Evolutionary conservation across 2,113 vertebrate species (phyloP).

Genomic region (Pholis gunnellus): DNA sequence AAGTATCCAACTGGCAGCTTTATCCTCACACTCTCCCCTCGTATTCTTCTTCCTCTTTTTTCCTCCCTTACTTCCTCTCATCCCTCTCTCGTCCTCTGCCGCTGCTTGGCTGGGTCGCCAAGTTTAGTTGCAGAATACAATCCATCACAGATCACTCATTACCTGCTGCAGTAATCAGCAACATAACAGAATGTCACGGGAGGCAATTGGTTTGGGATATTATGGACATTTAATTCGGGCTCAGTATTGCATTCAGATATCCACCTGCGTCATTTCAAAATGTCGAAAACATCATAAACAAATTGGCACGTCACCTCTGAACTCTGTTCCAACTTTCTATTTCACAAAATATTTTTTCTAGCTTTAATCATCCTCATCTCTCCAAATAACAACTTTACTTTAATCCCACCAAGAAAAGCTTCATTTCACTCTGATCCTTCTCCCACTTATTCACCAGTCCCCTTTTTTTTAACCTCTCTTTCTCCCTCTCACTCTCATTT

Average conservation of each 20-base stretch:
- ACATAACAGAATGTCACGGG: constrained; percentile 12
- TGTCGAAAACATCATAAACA: constrained; percentile 5
- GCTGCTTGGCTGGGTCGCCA: not conserved
- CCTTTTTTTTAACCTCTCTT: constrained; percentile 4
- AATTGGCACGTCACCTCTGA: not conserved
- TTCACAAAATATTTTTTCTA: not conserved
- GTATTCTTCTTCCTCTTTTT: not conserved
- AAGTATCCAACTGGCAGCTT: not conserved
- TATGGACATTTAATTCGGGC: constrained; percentile 28
- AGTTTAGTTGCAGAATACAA: constrained; percentile 52
- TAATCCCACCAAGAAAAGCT: constrained; percentile 1
- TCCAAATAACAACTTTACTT: not conserved
- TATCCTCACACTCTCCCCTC: not conserved
- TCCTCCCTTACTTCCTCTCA: not conserved
- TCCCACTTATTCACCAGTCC: not conserved
- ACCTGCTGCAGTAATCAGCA: constrained; percentile 51
- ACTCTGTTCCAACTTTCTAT: not conserved
- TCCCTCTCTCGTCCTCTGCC: constrained; percentile 21
- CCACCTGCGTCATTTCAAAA: constrained; percentile 29
- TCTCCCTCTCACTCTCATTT: constrained; percentile 10
- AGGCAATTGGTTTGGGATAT: constrained; percentile 41
- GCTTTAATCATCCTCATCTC: not conserved
- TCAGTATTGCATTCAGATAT: constrained; percentile 23
- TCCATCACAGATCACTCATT: constrained; percentile 55
- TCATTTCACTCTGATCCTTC: not conserved